Evolutionary conservation across 2,888 invertebrate species (phyloP), one percentile per base, ranked within the genome.

Genomic region (Andrena camellia): DNA sequence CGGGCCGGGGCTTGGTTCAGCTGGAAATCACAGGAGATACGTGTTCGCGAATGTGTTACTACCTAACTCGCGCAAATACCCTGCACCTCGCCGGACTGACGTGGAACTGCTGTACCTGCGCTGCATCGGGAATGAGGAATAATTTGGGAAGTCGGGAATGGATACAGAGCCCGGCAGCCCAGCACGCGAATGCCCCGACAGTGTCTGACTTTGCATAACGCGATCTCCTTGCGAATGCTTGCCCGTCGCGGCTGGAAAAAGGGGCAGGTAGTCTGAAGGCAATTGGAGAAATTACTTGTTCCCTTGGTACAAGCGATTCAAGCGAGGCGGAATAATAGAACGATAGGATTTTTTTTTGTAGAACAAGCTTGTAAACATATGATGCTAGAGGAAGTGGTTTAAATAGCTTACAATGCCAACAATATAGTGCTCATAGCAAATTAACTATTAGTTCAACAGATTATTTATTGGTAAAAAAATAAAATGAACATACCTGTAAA

Each of bases 141-240:
- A 78, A 77, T 54, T 77, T 62, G 13, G 54, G 54, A 54, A 78
- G 42, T 33, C 8, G 57, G 23, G 31, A 78, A 66, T 63, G 35
- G 17, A 78, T 59, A 60, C 17, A 35, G 17, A 29, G 29, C 2
- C n/a, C 13, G 23, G 31, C 7, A n/a, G 23, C 29, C 63, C 33
- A 20, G 7, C 33, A 35, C 3, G n/a, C 17, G 20, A 13, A 42
- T 13, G 23, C 57, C 57, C 1, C 10, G 23, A 20, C 57, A 10
- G 57, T 23, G 26, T 23, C 57, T 57, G 57, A 26, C 57, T 23
- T 54, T 33, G 23, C 2, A 54, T 23, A 68, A 33, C 4, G 8
- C 33, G 54, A 33, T 8, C 33, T 5, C 57, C 26, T 57, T 57
- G 57, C 10, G 10, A 57, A 57, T 7, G 57, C 23, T 26, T 20